Evolutionary conservation across 1,140 invertebrate genomes (phyloP).

Genomic region (Drosophila seguyi): DNA sequence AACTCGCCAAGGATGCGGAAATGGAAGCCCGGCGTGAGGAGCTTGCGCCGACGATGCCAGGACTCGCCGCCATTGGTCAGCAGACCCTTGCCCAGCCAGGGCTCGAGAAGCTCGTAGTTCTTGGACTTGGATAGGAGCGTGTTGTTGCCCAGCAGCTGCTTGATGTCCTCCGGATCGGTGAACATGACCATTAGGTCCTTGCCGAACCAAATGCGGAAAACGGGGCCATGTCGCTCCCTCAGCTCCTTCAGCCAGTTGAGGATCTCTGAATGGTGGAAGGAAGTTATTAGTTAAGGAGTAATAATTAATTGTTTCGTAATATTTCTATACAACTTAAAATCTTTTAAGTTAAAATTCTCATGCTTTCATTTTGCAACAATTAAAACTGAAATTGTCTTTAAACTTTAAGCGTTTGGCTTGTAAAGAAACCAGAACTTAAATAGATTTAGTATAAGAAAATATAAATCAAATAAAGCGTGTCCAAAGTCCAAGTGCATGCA

Average conservation of each 20-base stretch:
- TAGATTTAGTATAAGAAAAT: no score
- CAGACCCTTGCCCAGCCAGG: constrained; percentile 89
- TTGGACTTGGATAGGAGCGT: constrained; percentile 86
- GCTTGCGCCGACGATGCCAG: constrained; percentile 92
- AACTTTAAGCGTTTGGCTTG: neutral
- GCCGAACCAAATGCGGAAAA: constrained; percentile 82
- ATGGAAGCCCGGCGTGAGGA: constrained; percentile 95
- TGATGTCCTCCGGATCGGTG: constrained; percentile 74
- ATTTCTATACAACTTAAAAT: no score
- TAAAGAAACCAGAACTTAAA: neutral
- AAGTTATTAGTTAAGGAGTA: neutral
- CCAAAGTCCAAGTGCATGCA: constrained; percentile 3
- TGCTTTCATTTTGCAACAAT: neutral
- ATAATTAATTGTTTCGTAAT: no score
- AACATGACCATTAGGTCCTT: constrained; percentile 80
- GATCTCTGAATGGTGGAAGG: constrained; percentile 33
- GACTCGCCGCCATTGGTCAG: constrained; percentile 89
- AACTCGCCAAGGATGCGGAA: constrained; percentile 94
- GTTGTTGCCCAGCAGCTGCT: constrained; percentile 88
- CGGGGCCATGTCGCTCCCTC: constrained; percentile 59
- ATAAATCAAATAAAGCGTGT: neutral
- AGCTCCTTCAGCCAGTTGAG: constrained; percentile 65
- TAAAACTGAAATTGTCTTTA: neutral
- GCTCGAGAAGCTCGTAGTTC: constrained; percentile 86
- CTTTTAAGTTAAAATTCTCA: neutral